Evolutionary conservation across 2,888 invertebrate genomes (phyloP), one percentile per base, ranked within the genome.

Genomic region (Mimas tiliae): DNA sequence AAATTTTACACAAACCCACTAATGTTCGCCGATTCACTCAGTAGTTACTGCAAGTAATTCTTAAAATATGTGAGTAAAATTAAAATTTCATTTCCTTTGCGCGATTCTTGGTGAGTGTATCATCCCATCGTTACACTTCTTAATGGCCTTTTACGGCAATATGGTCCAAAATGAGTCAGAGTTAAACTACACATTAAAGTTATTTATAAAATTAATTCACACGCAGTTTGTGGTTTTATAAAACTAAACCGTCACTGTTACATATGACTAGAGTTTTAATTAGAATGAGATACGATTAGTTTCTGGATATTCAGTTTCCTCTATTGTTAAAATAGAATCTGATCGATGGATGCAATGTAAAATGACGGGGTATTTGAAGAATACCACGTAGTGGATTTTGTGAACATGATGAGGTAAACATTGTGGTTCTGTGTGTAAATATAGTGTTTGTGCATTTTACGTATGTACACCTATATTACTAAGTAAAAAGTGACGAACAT

Each of bases 11-110:
- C 16, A 42, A 42, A 38, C 19, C 42, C 19, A 38, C 58, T 58
- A 58, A 58, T 58, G 58, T 12, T 42, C 16, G 16, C 34, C 55
- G 55, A 55, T 55, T 52, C 33, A 58, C 19, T 42, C n/a, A 12
- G 19, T 16, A 19, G 11, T 19, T 27, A 27, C 27, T 27, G 27
- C 4, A 27, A 27, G 52, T 64, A 19, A 53, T 47, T 53, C 52
- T 53, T 53, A 33, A 53, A 55, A 64, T 64, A 64, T 47, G 33
- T 33, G 45, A 55, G 34, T 68, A 74, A 75, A 76, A 81, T 80
- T 75, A 80, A 80, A 81, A 76, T 68, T 72, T 74, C 77, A 81
- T 82, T 81, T 82, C 74, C 81, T 77, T 76, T 58, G 58, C 74
- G 71, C 67, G 70, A 76, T 81, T 80, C 78, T 76, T 71, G 53